Base-by-base conservation (phyloP, 2,797 vertebrate genomes). In the Cygnus olor region DNA sequence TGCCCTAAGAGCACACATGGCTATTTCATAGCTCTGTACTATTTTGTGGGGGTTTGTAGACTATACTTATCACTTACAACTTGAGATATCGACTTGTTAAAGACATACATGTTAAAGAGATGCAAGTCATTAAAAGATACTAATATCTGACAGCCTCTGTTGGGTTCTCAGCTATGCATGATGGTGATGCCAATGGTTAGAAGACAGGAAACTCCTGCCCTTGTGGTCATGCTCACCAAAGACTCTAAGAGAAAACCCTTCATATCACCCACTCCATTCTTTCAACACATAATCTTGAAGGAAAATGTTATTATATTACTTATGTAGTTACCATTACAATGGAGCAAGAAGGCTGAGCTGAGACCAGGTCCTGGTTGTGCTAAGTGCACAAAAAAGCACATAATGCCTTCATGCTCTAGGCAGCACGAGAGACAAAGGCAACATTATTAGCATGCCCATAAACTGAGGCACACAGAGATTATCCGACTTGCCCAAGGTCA, bases 401-500 rank as follows among this genome's bases (percentile, higher is more conserved):
- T 57, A 68, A 84, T 73, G 21, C 1, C 2, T 73, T 96, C 91
- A 76, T 72, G 84, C 81, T 90, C 49, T 84, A 69, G 82, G 89
- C 85, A 91, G 77, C 73, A 78, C 0, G 1, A 69, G 81, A 96
- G 71, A 95, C 95, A 96, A 97, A 94, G 91, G 65, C 80, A 92
- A 95, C 87, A 96, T 89, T 95, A 94, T 96, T 78, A 78, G n/a
- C 28, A 22, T 61, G 83, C 79, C 93, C 88, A 63, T 90, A 93
- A 95, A 94, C 90, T 85, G 77, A 93, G 80, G 88, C 93, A 92
- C 58, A 21, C 58, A 27, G 80, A 94, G 92, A 96, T 91, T 94
- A 96, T 91, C 91, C 91, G 76, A 89, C 94, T 94, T 94, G 95
- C 92, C 93, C 92, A 96, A 97, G 95, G 95, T 97, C 94, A 91